Base-by-base conservation (phyloP, 2,113 vertebrate species). In the Origma solitaria region DNA sequence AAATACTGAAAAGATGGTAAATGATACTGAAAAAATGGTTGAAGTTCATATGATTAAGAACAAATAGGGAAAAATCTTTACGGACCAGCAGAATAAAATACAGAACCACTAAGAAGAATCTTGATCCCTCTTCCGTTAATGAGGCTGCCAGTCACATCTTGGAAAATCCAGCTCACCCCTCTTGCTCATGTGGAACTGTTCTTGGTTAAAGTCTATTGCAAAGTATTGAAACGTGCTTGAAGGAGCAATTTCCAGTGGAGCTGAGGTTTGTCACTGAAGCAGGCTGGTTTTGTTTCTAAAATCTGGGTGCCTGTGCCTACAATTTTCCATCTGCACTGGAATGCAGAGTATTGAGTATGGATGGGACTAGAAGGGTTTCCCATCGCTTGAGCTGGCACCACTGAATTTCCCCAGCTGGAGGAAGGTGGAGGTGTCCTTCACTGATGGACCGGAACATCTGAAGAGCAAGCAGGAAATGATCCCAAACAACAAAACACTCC, bases 401-500 rank as follows among this genome's bases (percentile, higher is more conserved):
- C 0, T 6, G 3, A 28, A 30, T 11, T 37, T 64, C 18, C 24
- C 6, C 5, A 7, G 49, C 0, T 27, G 35, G 11, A 49, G 53
- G 61, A 18, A 16, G n/a, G 33, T 71, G 40, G 38, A 64, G 18
- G 11, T 56, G 18, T 31, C 69, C 61, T 42, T 22, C 47, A 42
- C 47, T 20, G 30, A 21, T 4, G 10, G 45, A 22, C 21, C 7
- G 7, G 15, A 37, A 64, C 53, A 13, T 12, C 10, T 53, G 44
- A 28, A 38, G 7, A 45, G 13, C 64, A 28, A 78, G n/a, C 5
- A 71, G 62, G 20, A 57, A 78, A 38, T 2, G 0, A 33, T 25
- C 50, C 76, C 4, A 0, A 72, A 38, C 23, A 69, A 16, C 9
- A 28, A 18, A 53, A 60, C 8, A 50, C 57, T 5, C 13, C 16